phyloP scores from a whole-genome alignment of 1,140 invertebrate species.

The Platyscapa corneri region DNA sequence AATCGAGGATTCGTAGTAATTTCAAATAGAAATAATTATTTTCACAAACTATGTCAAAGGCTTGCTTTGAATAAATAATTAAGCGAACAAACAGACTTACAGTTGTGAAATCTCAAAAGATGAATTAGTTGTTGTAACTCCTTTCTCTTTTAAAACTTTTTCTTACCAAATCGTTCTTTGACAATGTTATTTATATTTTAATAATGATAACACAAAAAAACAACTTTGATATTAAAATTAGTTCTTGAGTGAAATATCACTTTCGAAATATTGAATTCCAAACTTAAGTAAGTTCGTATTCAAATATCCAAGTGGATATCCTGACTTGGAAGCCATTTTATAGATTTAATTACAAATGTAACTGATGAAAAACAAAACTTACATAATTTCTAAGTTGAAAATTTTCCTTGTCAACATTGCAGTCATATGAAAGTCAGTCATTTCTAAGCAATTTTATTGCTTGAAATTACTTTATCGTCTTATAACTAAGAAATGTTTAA shows the following conservation, averaged over 20 bases:
- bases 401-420: neutral
- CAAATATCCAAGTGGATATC: constrained; percentile 29
- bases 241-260: constrained; percentile 12
- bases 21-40: neutral
- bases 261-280: constrained; percentile 36
- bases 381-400: neutral
- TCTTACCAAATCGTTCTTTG: neutral
- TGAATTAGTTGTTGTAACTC: too few species aligned
- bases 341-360: constrained; percentile 2
- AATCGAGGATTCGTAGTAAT: neutral
- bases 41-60: neutral
- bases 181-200: constrained; percentile 12
- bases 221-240: neutral
- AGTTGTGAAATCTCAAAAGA: too few species aligned
- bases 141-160: too few species aligned
- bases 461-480: neutral
- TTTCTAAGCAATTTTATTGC: too few species aligned
- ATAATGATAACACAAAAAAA: neutral
- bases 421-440: neutral
- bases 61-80: neutral
- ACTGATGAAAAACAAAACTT: neutral
- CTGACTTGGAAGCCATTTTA: constrained; percentile 26
- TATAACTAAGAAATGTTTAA: neutral
- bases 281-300: neutral
- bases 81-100: neutral